Evolutionary conservation across 2,113 vertebrate species (phyloP).

Genomic region (Illadopsis cleaveri): DNA sequence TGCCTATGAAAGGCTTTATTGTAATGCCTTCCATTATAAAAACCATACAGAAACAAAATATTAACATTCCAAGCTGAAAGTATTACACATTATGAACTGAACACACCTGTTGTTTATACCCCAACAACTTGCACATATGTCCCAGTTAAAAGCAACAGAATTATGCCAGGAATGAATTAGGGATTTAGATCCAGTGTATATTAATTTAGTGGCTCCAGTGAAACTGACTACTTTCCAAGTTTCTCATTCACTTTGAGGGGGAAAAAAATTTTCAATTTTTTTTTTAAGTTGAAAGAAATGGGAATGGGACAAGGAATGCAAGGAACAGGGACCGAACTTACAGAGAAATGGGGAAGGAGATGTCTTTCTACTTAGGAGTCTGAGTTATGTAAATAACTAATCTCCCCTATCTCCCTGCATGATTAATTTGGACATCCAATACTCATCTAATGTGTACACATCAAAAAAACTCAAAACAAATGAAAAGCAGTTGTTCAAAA

Average conservation of each 20-base stretch:
- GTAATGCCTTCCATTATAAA: not conserved
- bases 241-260: not conserved
- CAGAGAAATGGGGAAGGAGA: not conserved
- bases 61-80: not conserved
- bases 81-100: not conserved
- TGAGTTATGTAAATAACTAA: not conserved
- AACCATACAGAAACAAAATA: not conserved
- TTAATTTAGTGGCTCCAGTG: not conserved
- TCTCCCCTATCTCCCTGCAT: not conserved
- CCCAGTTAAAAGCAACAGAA: rapidly evolving
- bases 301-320: not conserved
- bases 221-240: not conserved
- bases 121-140: not conserved
- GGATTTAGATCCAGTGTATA: not conserved
- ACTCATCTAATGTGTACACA: not conserved
- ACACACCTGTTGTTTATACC: not conserved
- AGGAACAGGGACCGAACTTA: not conserved
- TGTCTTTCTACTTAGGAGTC: not conserved
- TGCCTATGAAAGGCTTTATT: not conserved
- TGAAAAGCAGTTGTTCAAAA: not conserved
- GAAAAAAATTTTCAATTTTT: not conserved
- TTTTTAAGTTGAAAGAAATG: not conserved
- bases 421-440: constrained; percentile 6
- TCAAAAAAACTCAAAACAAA: not conserved
- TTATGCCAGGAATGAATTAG: not conserved